Evolutionary conservation across 2,113 vertebrate genomes (phyloP).

Genomic region (Dasypus novemcinctus): DNA sequence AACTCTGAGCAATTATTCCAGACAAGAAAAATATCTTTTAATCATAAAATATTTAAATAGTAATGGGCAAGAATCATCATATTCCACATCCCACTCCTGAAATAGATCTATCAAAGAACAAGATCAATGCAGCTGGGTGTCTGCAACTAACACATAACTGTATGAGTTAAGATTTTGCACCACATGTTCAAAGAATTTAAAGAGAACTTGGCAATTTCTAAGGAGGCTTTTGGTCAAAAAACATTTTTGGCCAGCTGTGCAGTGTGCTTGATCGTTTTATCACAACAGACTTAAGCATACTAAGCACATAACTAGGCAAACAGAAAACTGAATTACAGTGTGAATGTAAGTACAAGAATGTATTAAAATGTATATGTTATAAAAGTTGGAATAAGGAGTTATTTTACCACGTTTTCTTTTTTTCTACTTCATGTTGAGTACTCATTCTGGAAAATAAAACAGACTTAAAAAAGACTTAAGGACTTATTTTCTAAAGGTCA

Average conservation of each 20-base stretch:
- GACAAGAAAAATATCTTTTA: background rate
- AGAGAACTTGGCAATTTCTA: slow-evolving; percentile 43
- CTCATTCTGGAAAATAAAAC: background rate
- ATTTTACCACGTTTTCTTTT: background rate
- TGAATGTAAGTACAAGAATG: background rate
- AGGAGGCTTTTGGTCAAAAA: background rate
- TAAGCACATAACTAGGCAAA: slow-evolving; percentile 9
- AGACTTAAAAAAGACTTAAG: background rate
- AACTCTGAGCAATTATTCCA: background rate
- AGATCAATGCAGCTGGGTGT: slow-evolving; percentile 35
- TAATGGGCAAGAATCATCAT: slow-evolving; percentile 22
- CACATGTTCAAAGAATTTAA: slow-evolving; percentile 56
- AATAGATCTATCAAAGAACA: background rate
- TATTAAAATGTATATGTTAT: background rate
- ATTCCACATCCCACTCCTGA: background rate
- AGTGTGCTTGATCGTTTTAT: slow-evolving; percentile 51
- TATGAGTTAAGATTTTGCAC: slow-evolving; percentile 8
- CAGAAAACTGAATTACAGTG: background rate
- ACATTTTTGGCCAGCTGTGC: slow-evolving; percentile 40
- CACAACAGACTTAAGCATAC: slow-evolving; percentile 11
- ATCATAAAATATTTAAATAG: slow-evolving; percentile 57
- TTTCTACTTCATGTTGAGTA: background rate
- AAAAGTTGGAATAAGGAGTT: slow-evolving; percentile 12
- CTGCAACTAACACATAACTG: slow-evolving; percentile 7
- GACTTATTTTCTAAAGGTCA: background rate